Evolutionary conservation across 64 coral and sea anemone species (phyloP).

Genomic region (Montipora capricornis): DNA sequence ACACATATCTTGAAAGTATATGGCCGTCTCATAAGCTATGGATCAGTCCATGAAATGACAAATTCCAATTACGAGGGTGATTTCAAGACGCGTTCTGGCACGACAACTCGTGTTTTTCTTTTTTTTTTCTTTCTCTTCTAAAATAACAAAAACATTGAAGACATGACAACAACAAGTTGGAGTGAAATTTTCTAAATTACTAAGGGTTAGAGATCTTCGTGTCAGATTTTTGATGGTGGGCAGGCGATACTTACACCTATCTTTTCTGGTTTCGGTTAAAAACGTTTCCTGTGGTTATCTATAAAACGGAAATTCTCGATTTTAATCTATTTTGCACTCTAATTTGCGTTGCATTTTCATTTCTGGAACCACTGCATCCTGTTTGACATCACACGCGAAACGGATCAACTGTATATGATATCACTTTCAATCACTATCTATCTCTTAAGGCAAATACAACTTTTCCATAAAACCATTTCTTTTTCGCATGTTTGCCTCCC

Average conservation of each 20-base stretch:
- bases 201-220: conserved; percentile 3
- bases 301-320: not conserved
- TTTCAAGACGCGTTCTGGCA: not conserved
- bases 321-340: not conserved
- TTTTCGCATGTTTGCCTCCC: conserved; percentile 3
- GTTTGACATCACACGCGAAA: no score
- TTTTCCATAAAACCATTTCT: not conserved
- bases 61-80: not conserved
- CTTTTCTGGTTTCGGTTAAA: not conserved
- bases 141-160: not conserved
- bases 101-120: not conserved
- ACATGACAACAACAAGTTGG: not conserved
- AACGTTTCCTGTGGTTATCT: not conserved
- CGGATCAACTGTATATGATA: not conserved
- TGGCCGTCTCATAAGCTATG: not conserved
- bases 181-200: not conserved
- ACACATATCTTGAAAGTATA: not conserved
- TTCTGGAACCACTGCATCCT: not conserved
- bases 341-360: not conserved
- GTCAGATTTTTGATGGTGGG: conserved; percentile 17
- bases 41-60: not conserved
- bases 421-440: not conserved
- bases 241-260: conserved; percentile 13
- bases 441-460: not conserved
- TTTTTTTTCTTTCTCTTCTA: not conserved